Evolutionary conservation across 2,113 vertebrate genomes (phyloP).

Genomic region (Pipa parva): DNA sequence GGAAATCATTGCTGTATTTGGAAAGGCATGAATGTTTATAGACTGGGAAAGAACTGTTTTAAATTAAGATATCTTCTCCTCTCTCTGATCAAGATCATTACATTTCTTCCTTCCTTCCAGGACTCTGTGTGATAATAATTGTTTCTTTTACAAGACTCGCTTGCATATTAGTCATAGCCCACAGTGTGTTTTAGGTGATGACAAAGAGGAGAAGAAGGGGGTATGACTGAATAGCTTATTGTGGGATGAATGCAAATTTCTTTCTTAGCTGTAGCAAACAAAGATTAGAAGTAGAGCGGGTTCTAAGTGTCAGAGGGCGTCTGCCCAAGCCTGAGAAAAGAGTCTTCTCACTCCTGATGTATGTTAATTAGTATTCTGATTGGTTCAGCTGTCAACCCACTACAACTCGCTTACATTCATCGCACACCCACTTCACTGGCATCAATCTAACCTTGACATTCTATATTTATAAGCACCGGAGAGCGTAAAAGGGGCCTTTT

Average conservation of each 20-base stretch:
- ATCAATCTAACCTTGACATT: slow-evolving; percentile 53
- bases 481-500: slow-evolving; percentile 39
- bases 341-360: slow-evolving; percentile 58
- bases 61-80: slow-evolving; percentile 37
- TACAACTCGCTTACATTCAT: slow-evolving; percentile 45
- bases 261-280: slow-evolving; percentile 56
- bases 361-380: slow-evolving; percentile 60
- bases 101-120: slow-evolving; percentile 26
- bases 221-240: slow-evolving; percentile 58
- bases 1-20: no score
- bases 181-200: slow-evolving; percentile 49
- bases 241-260: slow-evolving; percentile 61
- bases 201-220: slow-evolving; percentile 46
- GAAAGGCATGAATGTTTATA: slow-evolving; percentile 14
- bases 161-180: slow-evolving; percentile 45
- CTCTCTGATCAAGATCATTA: background rate
- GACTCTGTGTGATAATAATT: slow-evolving; percentile 51
- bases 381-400: slow-evolving; percentile 60
- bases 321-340: slow-evolving; percentile 63
- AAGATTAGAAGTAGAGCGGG: slow-evolving; percentile 56
- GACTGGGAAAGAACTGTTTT: slow-evolving; percentile 1
- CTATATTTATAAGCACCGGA: slow-evolving; percentile 51
- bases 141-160: slow-evolving; percentile 48
- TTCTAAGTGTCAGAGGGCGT: slow-evolving; percentile 62
- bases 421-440: slow-evolving; percentile 13